Base-by-base conservation (phyloP, 2,797 vertebrate genomes). In the Eutrigla gurnardus region DNA sequence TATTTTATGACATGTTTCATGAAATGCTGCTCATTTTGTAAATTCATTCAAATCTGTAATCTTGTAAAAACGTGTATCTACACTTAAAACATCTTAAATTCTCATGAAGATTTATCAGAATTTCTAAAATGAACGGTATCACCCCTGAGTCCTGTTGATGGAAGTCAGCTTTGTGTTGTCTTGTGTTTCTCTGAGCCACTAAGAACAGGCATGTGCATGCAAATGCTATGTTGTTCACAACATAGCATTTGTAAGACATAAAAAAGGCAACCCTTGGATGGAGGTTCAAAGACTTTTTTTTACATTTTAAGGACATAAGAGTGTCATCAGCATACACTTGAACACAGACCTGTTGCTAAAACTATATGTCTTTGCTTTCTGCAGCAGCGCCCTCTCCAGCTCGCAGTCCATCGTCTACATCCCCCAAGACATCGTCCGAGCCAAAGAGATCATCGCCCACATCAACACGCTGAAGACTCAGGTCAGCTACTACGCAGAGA, bases 401-500 rank as follows among this genome's bases (percentile, higher is more conserved):
- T 97, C 97, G 42, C 97, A 98, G 94, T 98, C 98, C 83, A 96
- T 98, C 77, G 94, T 97, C 92, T 98, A 96, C 92, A 95, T 97
- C 77, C 97, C 98, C 3, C 96, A 99, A 91, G 98, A 99, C 77
- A 94, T 99, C 1, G 61, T 97, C 78, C 94, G 96, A 79, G 98
- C 98, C 89, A 98, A 98, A 95, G 98, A 99, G 93, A 98, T 99
- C 77, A 98, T 99, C 55, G 95, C 96, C 60, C 97, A 99, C 85
- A 97, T 99, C 93, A 99, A 98, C 92, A 99, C 97, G 0, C 93
- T 99, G 86, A 98, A 98, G 94, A 99, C 98, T 1, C 98, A 99
- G 95, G 98, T 99, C 91, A 96, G 96, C 93, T 99, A 99, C 94
- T 99, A 99, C 6, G 96, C 97, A 0, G 98, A 99, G 90, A 94